A percentile compares a stretch with the other conserved stretches of the same genome.
Conservation (phyloP, 1,140 invertebrate genomes). For the Ylistrum balloti region DNA sequence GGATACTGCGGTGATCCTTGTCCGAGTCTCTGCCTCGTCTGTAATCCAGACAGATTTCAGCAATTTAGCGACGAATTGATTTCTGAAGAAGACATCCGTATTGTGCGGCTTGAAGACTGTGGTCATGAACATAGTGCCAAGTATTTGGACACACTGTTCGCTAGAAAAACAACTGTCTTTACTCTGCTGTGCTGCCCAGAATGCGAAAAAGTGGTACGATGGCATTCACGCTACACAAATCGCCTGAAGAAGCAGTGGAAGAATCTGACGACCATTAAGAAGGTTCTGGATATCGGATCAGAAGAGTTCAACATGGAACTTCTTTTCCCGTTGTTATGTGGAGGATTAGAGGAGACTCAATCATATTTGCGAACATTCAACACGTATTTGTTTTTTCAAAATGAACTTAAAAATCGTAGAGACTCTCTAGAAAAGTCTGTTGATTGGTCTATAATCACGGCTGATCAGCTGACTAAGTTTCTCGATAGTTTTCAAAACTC, state of each 20-base stretch:
- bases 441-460: not conserved
- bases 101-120: conserved; percentile 10
- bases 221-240: not conserved
- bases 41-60: not conserved
- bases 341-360: not conserved
- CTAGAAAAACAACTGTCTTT: not conserved
- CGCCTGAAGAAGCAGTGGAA: not conserved
- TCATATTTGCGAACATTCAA: not conserved
- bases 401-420: not conserved
- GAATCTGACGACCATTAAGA: not conserved
- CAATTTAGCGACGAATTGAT: not conserved
- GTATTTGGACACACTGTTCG: not conserved
- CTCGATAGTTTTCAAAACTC: not conserved
- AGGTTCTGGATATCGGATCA: not conserved
- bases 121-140: not conserved
- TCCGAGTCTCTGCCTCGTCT: conserved; percentile 34
- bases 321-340: not conserved
- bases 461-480: not conserved
- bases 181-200: not conserved
- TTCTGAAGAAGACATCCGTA: not conserved
- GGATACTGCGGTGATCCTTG: conserved; percentile 85
- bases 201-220: not conserved
- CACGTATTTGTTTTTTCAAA: not conserved
- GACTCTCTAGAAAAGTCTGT: not conserved
- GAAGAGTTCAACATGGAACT: not conserved